These are phyloP conservation scores for Formica selysi DNA, from an alignment of 1,140 invertebrate species.

Conservation along the genomic window DNA sequence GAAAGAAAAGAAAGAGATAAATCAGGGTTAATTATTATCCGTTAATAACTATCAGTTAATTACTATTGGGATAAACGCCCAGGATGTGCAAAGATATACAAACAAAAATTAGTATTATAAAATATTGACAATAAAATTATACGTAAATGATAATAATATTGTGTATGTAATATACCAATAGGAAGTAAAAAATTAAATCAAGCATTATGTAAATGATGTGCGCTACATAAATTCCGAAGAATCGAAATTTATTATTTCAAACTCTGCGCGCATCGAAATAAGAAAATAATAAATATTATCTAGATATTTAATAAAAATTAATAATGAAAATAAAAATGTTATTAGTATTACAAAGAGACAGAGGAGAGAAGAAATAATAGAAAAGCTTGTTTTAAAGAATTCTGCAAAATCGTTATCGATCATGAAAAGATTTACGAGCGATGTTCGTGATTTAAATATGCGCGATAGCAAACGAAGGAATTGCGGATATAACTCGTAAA, in stretches of 20 bases:
- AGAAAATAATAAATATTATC: constrained; percentile 3
- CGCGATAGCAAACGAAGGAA: neutral
- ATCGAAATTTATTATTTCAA: neutral
- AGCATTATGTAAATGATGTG: neutral
- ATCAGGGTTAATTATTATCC: constrained; percentile 35
- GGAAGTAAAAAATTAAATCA: neutral
- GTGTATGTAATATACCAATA: too few species aligned
- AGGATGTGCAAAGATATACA: neutral
- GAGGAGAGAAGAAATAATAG: neutral
- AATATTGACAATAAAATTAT: neutral
- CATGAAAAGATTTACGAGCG: neutral
- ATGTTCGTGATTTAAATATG: constrained; percentile 30
- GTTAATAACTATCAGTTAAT: constrained; percentile 17
- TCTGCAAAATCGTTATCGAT: neutral
- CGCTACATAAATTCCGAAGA: too few species aligned
- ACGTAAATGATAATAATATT: neutral
- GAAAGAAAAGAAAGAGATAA: neutral
- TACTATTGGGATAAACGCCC: neutral
- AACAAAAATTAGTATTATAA: neutral
- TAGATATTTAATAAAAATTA: neutral
- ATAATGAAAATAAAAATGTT: neutral
- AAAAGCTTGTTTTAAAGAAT: constrained; percentile 6
- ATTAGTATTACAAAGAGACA: neutral
- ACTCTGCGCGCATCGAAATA: neutral
- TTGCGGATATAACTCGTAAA: constrained; percentile 5